phyloP scores from a whole-genome alignment of 2,888 invertebrate species.

The Drosophila seclusa region DNA sequence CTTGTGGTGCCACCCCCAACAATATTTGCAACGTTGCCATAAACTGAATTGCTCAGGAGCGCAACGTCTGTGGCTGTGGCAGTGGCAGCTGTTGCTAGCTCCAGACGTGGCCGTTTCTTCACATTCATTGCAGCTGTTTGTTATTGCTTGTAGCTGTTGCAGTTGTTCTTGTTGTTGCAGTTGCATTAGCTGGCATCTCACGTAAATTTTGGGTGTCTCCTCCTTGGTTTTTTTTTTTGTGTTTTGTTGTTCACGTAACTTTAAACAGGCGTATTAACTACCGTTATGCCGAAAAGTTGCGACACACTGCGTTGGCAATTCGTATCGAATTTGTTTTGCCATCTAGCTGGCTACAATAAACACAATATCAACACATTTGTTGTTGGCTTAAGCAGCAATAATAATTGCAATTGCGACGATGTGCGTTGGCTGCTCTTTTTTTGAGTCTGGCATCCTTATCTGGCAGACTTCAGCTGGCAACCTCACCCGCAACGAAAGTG shows the following conservation, averaged over 20 bases:
- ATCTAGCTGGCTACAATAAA: constrained; percentile 32
- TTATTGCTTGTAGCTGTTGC: constrained; percentile 14
- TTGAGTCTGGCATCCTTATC: constrained; percentile 59
- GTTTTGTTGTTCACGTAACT: constrained; percentile 59
- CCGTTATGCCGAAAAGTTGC: constrained; percentile 36
- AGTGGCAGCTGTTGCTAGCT: constrained; percentile 54
- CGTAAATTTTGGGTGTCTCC: constrained; percentile 30
- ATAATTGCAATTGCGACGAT: constrained; percentile 49
- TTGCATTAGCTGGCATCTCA: constrained; percentile 43
- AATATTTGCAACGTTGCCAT: constrained; percentile 29
- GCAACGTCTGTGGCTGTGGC: constrained; percentile 41
- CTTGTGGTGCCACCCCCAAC: constrained; percentile 10
- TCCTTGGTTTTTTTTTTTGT: constrained; percentile 1
- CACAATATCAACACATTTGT: constrained; percentile 41
- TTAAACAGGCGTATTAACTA: constrained; percentile 46
- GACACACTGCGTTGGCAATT: constrained; percentile 41
- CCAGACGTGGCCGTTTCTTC: constrained; percentile 70
- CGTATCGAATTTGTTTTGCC: constrained; percentile 38
- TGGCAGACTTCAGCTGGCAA: constrained; percentile 49
- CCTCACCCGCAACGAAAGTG: constrained; percentile 45
- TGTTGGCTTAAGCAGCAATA: constrained; percentile 42
- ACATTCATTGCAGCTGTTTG: constrained; percentile 64
- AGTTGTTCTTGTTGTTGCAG: constrained; percentile 15
- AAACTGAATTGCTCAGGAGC: constrained; percentile 16
- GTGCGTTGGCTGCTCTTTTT: constrained; percentile 46